These are phyloP conservation scores for Vombatus ursinus DNA, from an alignment of 2,113 vertebrate genomes.

Conservation along the genomic window DNA sequence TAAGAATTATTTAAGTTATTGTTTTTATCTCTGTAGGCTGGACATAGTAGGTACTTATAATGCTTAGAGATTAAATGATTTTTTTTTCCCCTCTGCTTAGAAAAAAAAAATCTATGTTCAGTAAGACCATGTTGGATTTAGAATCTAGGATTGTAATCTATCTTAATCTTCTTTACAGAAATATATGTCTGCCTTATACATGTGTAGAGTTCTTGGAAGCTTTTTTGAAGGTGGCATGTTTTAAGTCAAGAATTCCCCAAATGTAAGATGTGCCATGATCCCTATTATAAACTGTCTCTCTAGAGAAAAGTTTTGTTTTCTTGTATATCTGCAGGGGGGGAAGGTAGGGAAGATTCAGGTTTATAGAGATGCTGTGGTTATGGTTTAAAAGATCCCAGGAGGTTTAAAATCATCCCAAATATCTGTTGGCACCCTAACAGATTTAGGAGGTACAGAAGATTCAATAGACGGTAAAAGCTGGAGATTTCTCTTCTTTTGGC, in stretches of 20 bases:
- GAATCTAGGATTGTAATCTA: background rate
- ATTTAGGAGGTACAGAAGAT: background rate
- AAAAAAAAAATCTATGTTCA: background rate
- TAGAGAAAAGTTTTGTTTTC: background rate
- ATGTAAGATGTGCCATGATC: background rate
- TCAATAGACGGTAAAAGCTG: background rate
- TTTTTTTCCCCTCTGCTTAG: background rate
- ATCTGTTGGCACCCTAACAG: background rate
- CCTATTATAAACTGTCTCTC: background rate
- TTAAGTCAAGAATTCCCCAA: background rate
- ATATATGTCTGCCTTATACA: background rate
- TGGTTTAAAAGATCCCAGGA: background rate
- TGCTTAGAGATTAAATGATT: background rate
- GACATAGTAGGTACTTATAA: background rate
- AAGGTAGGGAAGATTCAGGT: background rate
- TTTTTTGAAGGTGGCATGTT: background rate
- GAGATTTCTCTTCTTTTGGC: background rate
- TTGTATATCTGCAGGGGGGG: background rate
- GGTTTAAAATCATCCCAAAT: background rate
- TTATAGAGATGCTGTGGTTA: background rate
- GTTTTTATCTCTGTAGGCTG: background rate
- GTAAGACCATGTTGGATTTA: background rate
- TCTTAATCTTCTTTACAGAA: background rate
- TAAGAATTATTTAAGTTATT: background rate
- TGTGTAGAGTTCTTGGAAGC: background rate